A percentile compares a stretch with the other conserved stretches of the same genome.
Evolutionary conservation across 2,888 invertebrate species (phyloP).

Genomic region (Melinaea marsaeus): DNA sequence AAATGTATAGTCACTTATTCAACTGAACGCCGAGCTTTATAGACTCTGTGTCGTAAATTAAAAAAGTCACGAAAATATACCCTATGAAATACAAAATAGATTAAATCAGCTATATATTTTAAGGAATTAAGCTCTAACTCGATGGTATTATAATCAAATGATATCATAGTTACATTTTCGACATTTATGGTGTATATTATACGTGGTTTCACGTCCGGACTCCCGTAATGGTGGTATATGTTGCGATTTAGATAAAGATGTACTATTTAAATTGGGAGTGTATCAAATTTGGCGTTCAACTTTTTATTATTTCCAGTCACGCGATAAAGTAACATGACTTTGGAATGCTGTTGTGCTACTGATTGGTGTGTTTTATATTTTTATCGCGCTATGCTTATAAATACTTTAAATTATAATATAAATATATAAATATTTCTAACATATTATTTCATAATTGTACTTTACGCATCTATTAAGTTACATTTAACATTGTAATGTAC

Average conservation of each 20-base stretch:
- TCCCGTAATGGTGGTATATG: conserved; percentile 42
- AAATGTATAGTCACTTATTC: conserved; percentile 29
- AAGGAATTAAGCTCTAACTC: no score
- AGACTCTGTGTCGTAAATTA: conserved; percentile 19
- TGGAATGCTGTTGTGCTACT: conserved; percentile 55
- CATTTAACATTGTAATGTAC: conserved; percentile 16
- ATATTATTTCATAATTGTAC: neutral
- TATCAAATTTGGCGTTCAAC: conserved; percentile 65
- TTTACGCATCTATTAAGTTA: conserved; percentile 8
- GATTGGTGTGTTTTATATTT: conserved; percentile 45
- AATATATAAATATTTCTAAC: neutral
- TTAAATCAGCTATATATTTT: no score
- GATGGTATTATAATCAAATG: no score
- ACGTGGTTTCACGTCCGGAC: conserved; percentile 43
- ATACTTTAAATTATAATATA: conserved; percentile 19
- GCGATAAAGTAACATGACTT: conserved; percentile 58
- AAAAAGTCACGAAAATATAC: conserved; percentile 19
- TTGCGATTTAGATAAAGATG: conserved; percentile 70
- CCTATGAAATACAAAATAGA: neutral
- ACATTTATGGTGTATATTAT: conserved; percentile 1
- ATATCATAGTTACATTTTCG: neutral
- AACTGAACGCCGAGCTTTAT: conserved; percentile 16
- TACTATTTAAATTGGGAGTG: conserved; percentile 62
- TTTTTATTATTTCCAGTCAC: conserved; percentile 66
- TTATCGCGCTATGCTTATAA: conserved; percentile 17